Conservation (phyloP, 2,797 vertebrate species). For the Tarsius wallacei region DNA sequence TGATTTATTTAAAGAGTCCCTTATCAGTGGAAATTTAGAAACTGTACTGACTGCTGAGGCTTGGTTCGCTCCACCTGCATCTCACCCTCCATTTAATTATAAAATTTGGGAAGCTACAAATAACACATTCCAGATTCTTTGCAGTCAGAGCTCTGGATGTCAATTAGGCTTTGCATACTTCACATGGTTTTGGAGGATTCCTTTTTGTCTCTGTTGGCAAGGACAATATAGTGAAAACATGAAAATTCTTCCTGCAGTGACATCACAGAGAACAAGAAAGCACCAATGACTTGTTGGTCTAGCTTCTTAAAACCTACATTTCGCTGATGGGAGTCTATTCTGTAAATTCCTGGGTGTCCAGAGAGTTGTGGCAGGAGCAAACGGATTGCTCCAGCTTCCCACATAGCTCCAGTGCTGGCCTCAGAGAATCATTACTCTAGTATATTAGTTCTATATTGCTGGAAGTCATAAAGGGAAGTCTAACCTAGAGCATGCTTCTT, state of each 20-base stretch:
- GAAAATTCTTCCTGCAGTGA: not conserved
- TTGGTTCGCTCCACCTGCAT: not conserved
- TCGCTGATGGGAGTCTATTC: not conserved
- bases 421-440: not conserved
- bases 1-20: slow-evolving; percentile 19
- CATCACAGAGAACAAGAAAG: not conserved
- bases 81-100: slow-evolving; percentile 1
- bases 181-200: not conserved
- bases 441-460: not conserved
- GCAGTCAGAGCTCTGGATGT: not conserved
- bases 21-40: slow-evolving; percentile 40
- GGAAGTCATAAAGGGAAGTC: not conserved
- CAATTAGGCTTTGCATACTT: not conserved
- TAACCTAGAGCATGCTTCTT: not conserved
- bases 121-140: not conserved
- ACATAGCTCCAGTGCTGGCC: not conserved
- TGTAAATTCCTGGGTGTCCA: not conserved
- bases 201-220: not conserved
- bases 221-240: not conserved
- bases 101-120: slow-evolving; percentile 30
- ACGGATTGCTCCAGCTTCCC: not conserved
- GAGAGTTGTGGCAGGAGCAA: not conserved
- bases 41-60: not conserved
- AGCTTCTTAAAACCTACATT: not conserved
- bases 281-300: slow-evolving; percentile 14